Evolutionary conservation across 2,113 vertebrate species (phyloP), one percentile per base, ranked within the genome.

Genomic region (Campylomormyrus numenius): DNA sequence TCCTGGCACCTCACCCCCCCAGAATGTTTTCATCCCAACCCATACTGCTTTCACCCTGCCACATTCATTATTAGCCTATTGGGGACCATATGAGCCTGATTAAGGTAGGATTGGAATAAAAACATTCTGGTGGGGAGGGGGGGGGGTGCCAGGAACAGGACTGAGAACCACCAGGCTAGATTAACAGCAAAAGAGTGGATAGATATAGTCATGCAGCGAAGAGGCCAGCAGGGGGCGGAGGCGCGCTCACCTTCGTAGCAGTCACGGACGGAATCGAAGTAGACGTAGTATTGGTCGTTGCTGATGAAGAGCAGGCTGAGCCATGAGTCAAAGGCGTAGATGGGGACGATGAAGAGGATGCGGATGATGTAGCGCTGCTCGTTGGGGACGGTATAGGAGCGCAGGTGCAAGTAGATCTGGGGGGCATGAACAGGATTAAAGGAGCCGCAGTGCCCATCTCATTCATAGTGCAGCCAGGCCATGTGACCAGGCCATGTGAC

Each of bases 311-410:
- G 96, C 84, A 99, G 97, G 94, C 98, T 99, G 91, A 99, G 97
- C 98, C 98, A 99, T 8, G 98, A 99, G 93, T 98, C 97, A 0
- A 98, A 98, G 92, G 98, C 95, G 0, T 98, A 99, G 90, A 99
- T 92, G 0, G 98, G 98, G 53, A 99, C 98, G 0, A 99, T 97
- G 91, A 99, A 96, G 39, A 99, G 97, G 93, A 99, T 98, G 89
- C 98, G 97, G 91, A 99, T 97, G 95, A 99, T 97, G 94, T 98
- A 99, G 52, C 98, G 97, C 95, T 99, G 98, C 94, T 99, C 97
- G 0, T 96, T 97, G 45, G 98, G 98, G 5, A 96, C 90, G 0
- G 96, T 98, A 96, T 99, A 99, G 66, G 97, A 97, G 58, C 94
- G 96, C 89, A 99, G 96, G 93, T 99, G 98, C 15, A 95, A 95